Evolutionary conservation across 2,113 vertebrate species (phyloP), one percentile per base, ranked within the genome.

Genomic region (Embiotoca jacksoni): DNA sequence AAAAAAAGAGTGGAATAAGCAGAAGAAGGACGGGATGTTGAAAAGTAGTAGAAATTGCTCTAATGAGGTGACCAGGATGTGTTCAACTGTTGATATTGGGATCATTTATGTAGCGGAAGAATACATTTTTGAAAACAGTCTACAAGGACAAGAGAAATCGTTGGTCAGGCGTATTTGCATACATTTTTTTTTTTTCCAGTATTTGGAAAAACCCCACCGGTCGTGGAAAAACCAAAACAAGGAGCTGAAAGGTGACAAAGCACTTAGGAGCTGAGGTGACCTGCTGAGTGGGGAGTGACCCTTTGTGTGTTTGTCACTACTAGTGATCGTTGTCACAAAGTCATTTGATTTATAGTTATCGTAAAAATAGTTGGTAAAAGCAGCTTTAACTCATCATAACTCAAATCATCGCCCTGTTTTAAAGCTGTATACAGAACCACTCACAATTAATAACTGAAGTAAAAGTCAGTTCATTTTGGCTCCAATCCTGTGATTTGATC

Each of bases 1-100:
- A 23, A 23, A 46, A 75, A 44, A 69, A 32, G n/a, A n/a, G 54
- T 4, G 65, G 61, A 39, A 70, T 47, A 75, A 85, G 44, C 39
- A 31, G 3, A n/a, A 4, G 15, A 33, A 16, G 56, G 32, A 59
- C 10, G 41, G 7, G n/a, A 75, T 52, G 55, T 47, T 33, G 9
- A 31, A 35, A 61, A 79, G 44, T 44, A 31, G 14, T 32, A 62
- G 9, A 81, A 82, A 50, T 67, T 72, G 72, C 36, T 86, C 36
- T 81, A 81, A 81, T 74, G 58, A 71, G 61, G 66, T 64, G 36
- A 70, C 61, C 60, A 36, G n/a, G 52, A 62, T 16, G 5, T 47
- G 59, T 56, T 71, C 13, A 58, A 59, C 32, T 63, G 69, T 78
- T 39, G 41, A 58, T 50, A 57, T 70, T 37, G 14, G 36, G 44